Percentiles rank a stretch among this genome's conserved stretches.
phyloP scores from a whole-genome alignment of 2,113 vertebrate genomes.

The Arizona elegans region DNA sequence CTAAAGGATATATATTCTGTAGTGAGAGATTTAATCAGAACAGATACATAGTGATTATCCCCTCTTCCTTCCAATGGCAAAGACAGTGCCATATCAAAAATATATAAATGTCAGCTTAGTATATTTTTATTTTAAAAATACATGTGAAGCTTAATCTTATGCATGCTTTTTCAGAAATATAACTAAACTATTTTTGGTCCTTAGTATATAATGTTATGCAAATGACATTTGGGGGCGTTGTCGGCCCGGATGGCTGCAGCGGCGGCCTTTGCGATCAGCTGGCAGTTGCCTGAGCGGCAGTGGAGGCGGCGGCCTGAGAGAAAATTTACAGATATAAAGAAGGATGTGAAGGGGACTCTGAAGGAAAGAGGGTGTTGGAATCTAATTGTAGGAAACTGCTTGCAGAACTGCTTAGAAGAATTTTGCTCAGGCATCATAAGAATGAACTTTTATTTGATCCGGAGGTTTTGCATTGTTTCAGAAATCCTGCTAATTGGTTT shows the following conservation, averaged over 20 bases:
- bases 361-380: neutral
- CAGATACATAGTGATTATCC: neutral
- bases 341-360: neutral
- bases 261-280: too few species aligned
- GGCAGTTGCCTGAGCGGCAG: too few species aligned
- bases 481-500: neutral
- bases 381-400: neutral
- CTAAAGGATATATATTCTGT: neutral
- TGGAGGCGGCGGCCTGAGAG: neutral
- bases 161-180: neutral
- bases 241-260: too few species aligned
- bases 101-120: neutral
- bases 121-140: constrained; percentile 11
- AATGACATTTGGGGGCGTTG: neutral
- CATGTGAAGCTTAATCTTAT: neutral
- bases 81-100: neutral
- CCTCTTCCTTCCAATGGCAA: neutral
- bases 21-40: constrained; percentile 27
- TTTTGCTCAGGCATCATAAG: neutral
- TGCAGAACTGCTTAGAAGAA: neutral
- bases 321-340: neutral
- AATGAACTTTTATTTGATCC: neutral
- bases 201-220: neutral
- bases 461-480: neutral
- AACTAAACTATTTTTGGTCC: neutral